Evolutionary conservation across 1,140 invertebrate genomes (phyloP).

Genomic region (Drosophila subpulchrella): DNA sequence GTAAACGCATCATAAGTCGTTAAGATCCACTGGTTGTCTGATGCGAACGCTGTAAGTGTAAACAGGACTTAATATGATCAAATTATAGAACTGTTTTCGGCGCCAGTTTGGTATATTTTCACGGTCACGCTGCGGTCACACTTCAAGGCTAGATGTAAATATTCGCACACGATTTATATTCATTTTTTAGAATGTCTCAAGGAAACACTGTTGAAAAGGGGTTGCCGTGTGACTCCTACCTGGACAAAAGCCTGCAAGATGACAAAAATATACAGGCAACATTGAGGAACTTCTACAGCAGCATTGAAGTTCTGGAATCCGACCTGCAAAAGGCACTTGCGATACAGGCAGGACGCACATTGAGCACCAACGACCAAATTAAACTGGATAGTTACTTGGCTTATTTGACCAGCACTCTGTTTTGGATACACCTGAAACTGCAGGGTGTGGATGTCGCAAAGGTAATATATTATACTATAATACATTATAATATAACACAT

Average conservation of each 20-base stretch:
- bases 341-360: background rate
- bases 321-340: conserved; percentile 34
- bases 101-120: background rate
- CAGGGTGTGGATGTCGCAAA: conserved; percentile 51
- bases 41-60: background rate
- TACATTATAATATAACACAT: background rate
- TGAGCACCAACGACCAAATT: conserved; percentile 46
- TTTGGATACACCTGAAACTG: conserved; percentile 57
- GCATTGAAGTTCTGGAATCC: conserved; percentile 38
- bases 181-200: background rate
- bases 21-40: background rate
- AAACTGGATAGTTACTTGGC: conserved; percentile 58
- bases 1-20: background rate
- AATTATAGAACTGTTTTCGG: background rate
- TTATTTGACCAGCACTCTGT: conserved; percentile 57
- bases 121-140: background rate
- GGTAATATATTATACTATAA: conserved; percentile 11
- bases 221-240: background rate
- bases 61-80: background rate
- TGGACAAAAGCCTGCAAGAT: conserved; percentile 7
- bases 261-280: conserved; percentile 21
- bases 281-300: conserved; percentile 32
- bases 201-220: background rate
- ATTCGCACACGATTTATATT: background rate
- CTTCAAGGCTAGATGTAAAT: background rate